A percentile compares a stretch with the other conserved stretches of the same genome.
Evolutionary conservation across 2,888 invertebrate species (phyloP).

Genomic region (Folsomia manolachei): DNA sequence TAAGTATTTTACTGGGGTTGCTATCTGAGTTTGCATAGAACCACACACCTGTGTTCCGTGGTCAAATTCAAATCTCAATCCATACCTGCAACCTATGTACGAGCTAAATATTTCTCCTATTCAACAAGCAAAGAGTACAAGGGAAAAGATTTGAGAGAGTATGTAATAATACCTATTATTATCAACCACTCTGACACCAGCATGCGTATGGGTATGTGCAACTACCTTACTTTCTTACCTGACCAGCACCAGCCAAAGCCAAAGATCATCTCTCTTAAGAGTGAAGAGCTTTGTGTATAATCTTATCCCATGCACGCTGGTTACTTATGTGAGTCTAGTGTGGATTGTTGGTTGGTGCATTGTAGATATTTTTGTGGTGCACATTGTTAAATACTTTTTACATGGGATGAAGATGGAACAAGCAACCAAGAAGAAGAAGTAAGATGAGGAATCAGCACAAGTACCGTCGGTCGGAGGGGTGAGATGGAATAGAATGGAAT

Average conservation of each 20-base stretch:
- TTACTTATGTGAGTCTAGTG: background rate
- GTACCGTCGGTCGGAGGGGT: background rate
- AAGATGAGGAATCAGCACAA: background rate
- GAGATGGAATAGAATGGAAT: too few species aligned
- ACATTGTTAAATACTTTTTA: background rate
- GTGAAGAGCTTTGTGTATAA: background rate
- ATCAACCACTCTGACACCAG: background rate
- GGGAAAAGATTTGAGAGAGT: background rate
- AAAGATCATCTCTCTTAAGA: background rate
- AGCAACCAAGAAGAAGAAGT: too few species aligned
- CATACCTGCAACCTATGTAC: too few species aligned
- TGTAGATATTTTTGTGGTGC: background rate
- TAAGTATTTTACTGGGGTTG: background rate
- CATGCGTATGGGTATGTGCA: too few species aligned
- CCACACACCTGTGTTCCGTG: background rate
- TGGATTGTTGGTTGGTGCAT: background rate
- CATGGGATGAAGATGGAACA: background rate
- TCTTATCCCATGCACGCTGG: background rate
- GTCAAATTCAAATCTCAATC: too few species aligned
- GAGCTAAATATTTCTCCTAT: background rate
- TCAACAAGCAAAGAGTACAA: background rate
- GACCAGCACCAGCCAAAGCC: background rate
- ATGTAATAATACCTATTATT: background rate
- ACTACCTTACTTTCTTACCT: too few species aligned
- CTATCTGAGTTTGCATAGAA: too few species aligned